Conservation (phyloP, 2,888 invertebrate species). For the Catocala fraxini region DNA sequence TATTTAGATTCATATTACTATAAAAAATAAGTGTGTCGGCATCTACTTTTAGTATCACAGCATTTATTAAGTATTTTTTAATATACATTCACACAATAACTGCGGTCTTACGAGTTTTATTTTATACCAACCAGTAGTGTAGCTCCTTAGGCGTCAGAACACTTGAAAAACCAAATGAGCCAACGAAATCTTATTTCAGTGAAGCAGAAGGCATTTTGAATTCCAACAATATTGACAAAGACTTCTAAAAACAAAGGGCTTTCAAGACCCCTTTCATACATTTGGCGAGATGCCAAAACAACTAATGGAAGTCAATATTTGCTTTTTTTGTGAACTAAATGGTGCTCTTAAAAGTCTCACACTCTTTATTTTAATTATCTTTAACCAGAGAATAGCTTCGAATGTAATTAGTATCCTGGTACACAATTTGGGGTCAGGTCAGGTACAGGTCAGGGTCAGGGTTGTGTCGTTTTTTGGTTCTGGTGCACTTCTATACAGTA, state of each 20-base stretch:
- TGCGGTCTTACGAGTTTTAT: background rate
- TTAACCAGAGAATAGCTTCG: constrained; percentile 13
- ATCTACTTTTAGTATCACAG: too few relatives aligned
- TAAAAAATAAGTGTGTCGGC: too few relatives aligned
- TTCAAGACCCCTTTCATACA: constrained; percentile 59
- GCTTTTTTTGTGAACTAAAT: constrained; percentile 43
- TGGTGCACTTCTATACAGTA: too few relatives aligned
- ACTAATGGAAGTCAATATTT: constrained; percentile 50
- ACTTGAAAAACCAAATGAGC: constrained; percentile 51
- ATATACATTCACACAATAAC: background rate
- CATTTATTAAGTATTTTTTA: background rate
- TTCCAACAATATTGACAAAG: constrained; percentile 64
- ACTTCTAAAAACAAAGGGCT: constrained; percentile 65
- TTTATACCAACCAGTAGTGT: constrained; percentile 3
- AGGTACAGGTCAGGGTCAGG: too few relatives aligned
- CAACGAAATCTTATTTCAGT: constrained; percentile 56
- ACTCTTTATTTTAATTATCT: constrained; percentile 33
- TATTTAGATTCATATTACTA: too few relatives aligned
- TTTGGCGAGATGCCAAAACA: constrained; percentile 58
- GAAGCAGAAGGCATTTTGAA: constrained; percentile 47
- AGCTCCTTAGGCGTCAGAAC: constrained; percentile 13
- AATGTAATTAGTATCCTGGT: constrained; percentile 3
- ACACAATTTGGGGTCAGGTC: background rate
- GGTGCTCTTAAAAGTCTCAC: constrained; percentile 34
- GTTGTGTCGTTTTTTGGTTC: too few relatives aligned